Percentiles rank a stretch among this genome's conserved stretches.
Conservation (phyloP, 2,888 invertebrate genomes). For the Fissipunctia ypsillon region DNA sequence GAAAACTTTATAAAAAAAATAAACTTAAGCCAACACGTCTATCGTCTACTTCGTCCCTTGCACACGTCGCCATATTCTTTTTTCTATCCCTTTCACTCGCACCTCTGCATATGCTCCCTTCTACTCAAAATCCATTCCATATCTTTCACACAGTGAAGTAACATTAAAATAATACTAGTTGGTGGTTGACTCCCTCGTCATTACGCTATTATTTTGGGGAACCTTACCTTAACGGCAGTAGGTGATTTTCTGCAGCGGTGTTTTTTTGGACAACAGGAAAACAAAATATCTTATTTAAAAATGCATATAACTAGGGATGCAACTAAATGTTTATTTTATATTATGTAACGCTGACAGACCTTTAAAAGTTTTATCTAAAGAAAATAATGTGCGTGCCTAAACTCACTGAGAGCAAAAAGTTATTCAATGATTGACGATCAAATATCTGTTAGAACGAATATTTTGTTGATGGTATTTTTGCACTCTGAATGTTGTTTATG, state of each 20-base stretch:
- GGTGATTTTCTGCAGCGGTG: background rate
- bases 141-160: too few species aligned
- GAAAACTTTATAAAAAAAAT: too few species aligned
- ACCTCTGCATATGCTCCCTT: too few species aligned
- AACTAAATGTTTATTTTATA: constrained; percentile 8
- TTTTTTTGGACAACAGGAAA: background rate
- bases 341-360: constrained; percentile 15
- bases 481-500: constrained; percentile 33
- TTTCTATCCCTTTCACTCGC: too few species aligned
- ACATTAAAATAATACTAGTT: too few species aligned
- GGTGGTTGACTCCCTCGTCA: too few species aligned
- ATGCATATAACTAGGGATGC: background rate
- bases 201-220: background rate
- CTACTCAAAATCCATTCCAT: too few species aligned
- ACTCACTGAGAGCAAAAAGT: constrained; percentile 20
- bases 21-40: too few species aligned
- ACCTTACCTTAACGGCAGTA: background rate
- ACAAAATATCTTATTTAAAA: background rate
- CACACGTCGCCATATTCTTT: too few species aligned
- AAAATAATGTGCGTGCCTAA: constrained; percentile 23
- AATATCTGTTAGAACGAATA: constrained; percentile 25
- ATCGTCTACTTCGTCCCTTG: too few species aligned
- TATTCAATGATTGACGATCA: constrained; percentile 38
- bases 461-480: constrained; percentile 18
- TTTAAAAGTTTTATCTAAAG: constrained; percentile 10